Conservation (phyloP, 1,140 invertebrate genomes). For the Andricus grossulariae region DNA sequence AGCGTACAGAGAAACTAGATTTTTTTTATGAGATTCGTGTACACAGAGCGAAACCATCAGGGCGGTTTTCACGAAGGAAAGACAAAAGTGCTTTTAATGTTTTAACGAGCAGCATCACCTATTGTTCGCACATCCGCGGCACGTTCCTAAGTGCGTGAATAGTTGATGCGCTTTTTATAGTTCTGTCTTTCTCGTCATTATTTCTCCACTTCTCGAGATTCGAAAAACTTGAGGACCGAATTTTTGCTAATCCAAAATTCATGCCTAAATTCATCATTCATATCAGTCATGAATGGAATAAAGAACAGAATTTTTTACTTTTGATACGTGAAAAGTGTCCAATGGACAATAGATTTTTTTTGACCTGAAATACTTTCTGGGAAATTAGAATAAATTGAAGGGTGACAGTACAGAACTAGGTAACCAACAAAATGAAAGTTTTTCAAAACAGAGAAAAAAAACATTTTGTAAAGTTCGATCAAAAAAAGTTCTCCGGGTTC, state of each 20-base stretch:
- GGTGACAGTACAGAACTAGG: no score
- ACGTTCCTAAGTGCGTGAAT: constrained; percentile 20
- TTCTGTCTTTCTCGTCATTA: constrained; percentile 18
- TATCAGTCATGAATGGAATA: no score
- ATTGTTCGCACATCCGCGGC: constrained; percentile 45
- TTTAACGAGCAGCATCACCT: constrained; percentile 51
- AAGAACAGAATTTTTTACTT: no score
- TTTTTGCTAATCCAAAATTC: neutral
- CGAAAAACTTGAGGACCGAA: neutral
- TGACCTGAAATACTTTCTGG: no score
- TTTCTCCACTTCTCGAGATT: neutral
- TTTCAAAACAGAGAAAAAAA: no score
- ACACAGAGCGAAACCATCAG: constrained; percentile 35
- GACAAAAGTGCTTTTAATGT: constrained; percentile 60
- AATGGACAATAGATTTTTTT: no score
- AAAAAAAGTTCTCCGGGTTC: no score
- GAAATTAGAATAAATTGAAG: no score
- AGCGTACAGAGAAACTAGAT: neutral
- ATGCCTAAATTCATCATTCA: neutral
- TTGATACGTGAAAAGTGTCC: no score
- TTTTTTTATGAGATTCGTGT: neutral
- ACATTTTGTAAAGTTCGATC: no score
- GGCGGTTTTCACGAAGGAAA: constrained; percentile 44
- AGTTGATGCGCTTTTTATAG: constrained; percentile 23
- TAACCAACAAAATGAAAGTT: no score